Percentiles rank a stretch among this genome's conserved stretches.
phyloP scores from a whole-genome alignment of 2,113 vertebrate species.

The Strix uralensis region DNA sequence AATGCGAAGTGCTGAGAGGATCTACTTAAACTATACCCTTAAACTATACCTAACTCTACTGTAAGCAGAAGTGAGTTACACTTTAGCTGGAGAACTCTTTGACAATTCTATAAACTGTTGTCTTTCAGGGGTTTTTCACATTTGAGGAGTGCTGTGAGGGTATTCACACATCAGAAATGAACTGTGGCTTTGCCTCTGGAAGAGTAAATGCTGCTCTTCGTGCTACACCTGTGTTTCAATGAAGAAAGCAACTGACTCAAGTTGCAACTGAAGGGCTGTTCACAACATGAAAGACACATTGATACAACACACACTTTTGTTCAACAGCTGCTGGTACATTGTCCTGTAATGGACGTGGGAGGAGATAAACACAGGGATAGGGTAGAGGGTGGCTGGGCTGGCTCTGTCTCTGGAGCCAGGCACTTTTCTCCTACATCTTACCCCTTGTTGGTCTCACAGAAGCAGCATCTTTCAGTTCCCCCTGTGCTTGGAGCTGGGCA shows the following conservation, averaged over 20 bases:
- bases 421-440: not conserved
- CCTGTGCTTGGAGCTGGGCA: too few species aligned
- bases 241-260: not conserved
- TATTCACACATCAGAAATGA: fast-evolving
- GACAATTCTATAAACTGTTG: not conserved
- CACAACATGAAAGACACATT: too few species aligned
- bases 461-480: not conserved
- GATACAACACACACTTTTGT: not conserved
- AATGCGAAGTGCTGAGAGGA: not conserved
- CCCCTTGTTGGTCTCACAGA: fast-evolving
- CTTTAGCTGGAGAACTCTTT: too few species aligned
- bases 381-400: not conserved
- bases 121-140: not conserved
- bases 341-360: too few species aligned
- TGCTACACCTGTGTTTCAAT: fast-evolving
- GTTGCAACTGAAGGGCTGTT: not conserved
- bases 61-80: too few species aligned
- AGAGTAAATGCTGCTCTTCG: not conserved
- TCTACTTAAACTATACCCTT: not conserved
- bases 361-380: fast-evolving
- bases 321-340: fast-evolving
- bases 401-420: too few species aligned
- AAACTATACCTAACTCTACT: too few species aligned
- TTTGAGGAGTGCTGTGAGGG: too few species aligned
- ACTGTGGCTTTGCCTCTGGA: not conserved